Conservation (phyloP, 1,140 invertebrate genomes). For the Mya arenaria region DNA sequence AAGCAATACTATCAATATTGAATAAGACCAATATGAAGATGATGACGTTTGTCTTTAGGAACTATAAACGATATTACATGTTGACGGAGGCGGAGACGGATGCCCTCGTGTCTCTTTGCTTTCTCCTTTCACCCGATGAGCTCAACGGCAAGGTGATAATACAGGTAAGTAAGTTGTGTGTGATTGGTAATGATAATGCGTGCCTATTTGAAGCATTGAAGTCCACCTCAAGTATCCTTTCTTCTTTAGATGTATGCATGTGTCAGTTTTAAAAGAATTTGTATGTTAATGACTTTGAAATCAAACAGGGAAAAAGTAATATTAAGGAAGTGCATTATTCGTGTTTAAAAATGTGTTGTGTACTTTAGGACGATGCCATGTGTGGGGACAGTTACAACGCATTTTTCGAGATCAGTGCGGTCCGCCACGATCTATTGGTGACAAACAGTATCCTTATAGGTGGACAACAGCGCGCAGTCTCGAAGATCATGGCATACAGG, state of each 20-base stretch:
- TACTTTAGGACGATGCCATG: conserved; percentile 9
- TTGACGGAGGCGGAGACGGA: conserved; percentile 8
- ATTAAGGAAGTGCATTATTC: neutral
- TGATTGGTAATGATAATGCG: neutral
- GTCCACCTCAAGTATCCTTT: neutral
- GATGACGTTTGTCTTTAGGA: neutral
- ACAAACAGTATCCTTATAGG: conserved; percentile 12
- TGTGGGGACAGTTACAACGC: conserved; percentile 15
- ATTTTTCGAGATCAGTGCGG: conserved; percentile 30
- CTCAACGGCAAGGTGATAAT: conserved; percentile 13
- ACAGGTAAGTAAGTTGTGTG: no score
- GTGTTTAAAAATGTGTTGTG: neutral
- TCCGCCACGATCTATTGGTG: neutral
- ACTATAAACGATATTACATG: neutral
- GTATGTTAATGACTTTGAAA: neutral
- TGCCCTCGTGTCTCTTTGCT: neutral
- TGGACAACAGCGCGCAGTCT: conserved; percentile 10
- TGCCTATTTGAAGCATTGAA: neutral
- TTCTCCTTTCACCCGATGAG: neutral
- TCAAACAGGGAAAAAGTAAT: no score
- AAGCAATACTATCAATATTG: no score
- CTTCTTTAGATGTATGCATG: neutral
- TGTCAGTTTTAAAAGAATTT: no score
- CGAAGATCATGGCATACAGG: conserved; percentile 28
- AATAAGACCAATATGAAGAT: no score